A percentile compares a stretch with the other conserved stretches of the same genome.
Conservation (phyloP, 2,888 invertebrate species). For the Acronicta aceris region DNA sequence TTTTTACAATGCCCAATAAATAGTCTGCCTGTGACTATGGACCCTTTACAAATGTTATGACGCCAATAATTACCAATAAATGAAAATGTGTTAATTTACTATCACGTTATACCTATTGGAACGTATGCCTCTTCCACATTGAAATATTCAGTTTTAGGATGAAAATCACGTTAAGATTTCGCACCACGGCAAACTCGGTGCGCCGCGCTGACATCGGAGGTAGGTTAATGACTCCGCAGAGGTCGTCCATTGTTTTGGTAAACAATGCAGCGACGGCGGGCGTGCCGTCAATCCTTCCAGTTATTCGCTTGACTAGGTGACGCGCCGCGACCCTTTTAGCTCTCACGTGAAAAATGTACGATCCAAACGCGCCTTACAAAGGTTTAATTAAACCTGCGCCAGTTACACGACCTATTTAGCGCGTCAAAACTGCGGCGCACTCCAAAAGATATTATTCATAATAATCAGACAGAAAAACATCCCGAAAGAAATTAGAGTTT, state of each 20-base stretch:
- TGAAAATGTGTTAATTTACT: too few species aligned
- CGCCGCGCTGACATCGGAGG: conserved; percentile 75
- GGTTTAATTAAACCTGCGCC: conserved; percentile 62
- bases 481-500: conserved; percentile 54
- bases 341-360: conserved; percentile 74
- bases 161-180: conserved; percentile 69
- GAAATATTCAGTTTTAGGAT: conserved; percentile 58
- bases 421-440: conserved; percentile 42
- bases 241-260: conserved; percentile 87
- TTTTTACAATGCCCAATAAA: too few species aligned
- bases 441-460: conserved; percentile 40
- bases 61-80: too few species aligned
- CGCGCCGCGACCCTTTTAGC: conserved; percentile 76
- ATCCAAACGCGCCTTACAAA: conserved; percentile 57
- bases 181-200: conserved; percentile 60
- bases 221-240: conserved; percentile 87
- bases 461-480: conserved; percentile 38
- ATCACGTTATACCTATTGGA: conserved; percentile 1
- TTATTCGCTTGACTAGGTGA: conserved; percentile 82
- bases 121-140: conserved; percentile 34
- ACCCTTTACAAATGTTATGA: too few species aligned
- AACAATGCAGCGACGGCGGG: conserved; percentile 82
- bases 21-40: too few species aligned
- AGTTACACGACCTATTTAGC: conserved; percentile 49
- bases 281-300: conserved; percentile 81